Evolutionary conservation across 2,888 invertebrate genomes (phyloP), one percentile per base, ranked within the genome.

Genomic region (Uropetala carovei): DNA sequence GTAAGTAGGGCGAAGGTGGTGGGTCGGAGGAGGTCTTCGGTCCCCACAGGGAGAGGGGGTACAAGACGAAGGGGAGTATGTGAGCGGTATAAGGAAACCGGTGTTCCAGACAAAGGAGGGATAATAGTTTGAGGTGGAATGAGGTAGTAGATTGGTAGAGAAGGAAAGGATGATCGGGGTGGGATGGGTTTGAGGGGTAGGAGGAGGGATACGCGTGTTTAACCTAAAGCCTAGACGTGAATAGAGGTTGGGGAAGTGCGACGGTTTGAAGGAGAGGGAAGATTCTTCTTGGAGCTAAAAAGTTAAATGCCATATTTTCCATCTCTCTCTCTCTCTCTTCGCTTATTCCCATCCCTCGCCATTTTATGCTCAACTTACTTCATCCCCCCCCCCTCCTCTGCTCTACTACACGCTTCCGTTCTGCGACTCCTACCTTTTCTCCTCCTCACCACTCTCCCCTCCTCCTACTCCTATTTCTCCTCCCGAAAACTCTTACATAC

Each of bases 361-460:
- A 30, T 86, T 60, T 86, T 60, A 86, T 60, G 27, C 86, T 30
- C 59, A 59, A 60, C 86, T 27, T 75, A 4, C 59, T 60, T 30
- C 59, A 59, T 18, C 86, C 86, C 22, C 27, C 59, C 22, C 27
- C 30, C 7, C 86, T 56, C 57, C 27, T 8, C 14, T 22, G 14
- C 82, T 43, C n/a, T 16, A n/a, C 83, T 8, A n/a, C 18, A 64
- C 56, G 18, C 8, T 18, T 56, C 57, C 83, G 18, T 83, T 57
- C 56, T 11, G 56, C 57, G 1, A 18, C 27, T 83, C 83, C 56
- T 2, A n/a, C n/a, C 83, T 83, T 57, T 83, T n/a, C 43, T 43
- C 3, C 43, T 43, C 43, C 43, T 43, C 43, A 43, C 22, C 85
- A 58, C 85, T 22, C 85, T 11, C 11, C n/a, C 59, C 59, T n/a